Base-by-base conservation (phyloP, 1,140 invertebrate species). In the Aphelenchoides besseyi region DNA sequence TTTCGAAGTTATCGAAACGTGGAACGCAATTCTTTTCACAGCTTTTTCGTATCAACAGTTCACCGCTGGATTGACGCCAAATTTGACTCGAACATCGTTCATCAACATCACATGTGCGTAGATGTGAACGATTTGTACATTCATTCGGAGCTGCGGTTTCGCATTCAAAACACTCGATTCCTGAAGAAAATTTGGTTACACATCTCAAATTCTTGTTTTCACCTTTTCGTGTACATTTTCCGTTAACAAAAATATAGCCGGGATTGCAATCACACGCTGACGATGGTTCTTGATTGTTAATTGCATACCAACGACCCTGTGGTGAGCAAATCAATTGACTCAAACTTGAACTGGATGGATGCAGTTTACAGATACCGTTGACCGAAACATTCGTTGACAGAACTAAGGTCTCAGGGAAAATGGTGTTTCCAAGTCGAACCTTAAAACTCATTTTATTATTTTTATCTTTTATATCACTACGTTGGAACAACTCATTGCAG, bases 391-490 rank as follows among this genome's bases (percentile, higher is more conserved):
- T 66, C 30, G 5, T 52, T 26, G 62, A 66, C 3, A 18, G 5
- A 8, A 67, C 62, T 52, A 48, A 5, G 5, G 62, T 66, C 18
- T 66, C 62, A 23, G 62, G 62, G 52, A 59, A 66, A 67, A 67
- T 29, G 5, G 62, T 66, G 5, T 16, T 16, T 8, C 26, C 62
- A 29, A 66, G 5, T 66, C 18, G 30, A 66, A 66, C 62, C 26
- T 66, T 5, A 5, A 61, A 61, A 12, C 18, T 53, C 57, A 12
- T 61, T 61, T 12, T 53, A 9, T 16, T 61, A 16, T 12, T 16
- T 53, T 16, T 9, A 61, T 16, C 16, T n/a, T 12, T n/a, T n/a
- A 61, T 12, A 16, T 53, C 12, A 16, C 16, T 16, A 53, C 57
- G 16, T 53, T 61, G 12, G 62, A 29, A 29, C 62, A 66, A 29